Base-by-base conservation (phyloP, 2,113 vertebrate genomes). In the Rattus rattus region DNA sequence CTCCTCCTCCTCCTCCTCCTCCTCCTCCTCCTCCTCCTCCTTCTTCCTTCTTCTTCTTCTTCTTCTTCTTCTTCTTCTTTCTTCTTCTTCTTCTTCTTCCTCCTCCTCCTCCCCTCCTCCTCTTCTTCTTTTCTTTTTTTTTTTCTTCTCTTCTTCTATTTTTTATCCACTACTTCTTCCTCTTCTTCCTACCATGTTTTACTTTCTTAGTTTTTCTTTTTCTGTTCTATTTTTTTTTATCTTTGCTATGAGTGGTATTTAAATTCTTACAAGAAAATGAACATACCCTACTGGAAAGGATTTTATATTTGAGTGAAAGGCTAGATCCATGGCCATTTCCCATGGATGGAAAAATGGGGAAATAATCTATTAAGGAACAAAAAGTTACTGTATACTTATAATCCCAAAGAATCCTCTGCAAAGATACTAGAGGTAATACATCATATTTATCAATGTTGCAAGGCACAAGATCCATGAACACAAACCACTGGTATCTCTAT, bases 1-100 rank as follows among this genome's bases (percentile, higher is more conserved):
- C 20, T 8, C 12, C 54, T 59, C 17, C 14, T 59, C 14, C 56
- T 59, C 14, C 14, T 59, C 14, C 13, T 59, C 14, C 56, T 59
- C 14, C 2, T 65, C 4, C 28, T 65, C 24, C 2, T 65, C 8
- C 24, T 65, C 63, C 56, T 59, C 14, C 2, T 65, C 4, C 28
- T 65, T 8, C 2, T 63, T 2, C 24, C 63, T 1, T 61, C 59
- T 6, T 59, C 59, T 4, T 59, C 59, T 17, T 65, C 24, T 3
- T 65, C 63, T 9, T 65, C 63, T 7, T 65, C 63, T 9, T 65
- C 7, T 9, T 65, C 63, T 33, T 65, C 24, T 28, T 65, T 28
- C 5, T 16, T 16, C 5, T 61, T 28, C 26, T 2, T 28, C 63
- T 2, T 12, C 26, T 4, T 7, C 5, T 4, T 24, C 5, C 20